Evolutionary conservation across 2,797 vertebrate species (phyloP).

Genomic region (Xiphophorus birchmanni): DNA sequence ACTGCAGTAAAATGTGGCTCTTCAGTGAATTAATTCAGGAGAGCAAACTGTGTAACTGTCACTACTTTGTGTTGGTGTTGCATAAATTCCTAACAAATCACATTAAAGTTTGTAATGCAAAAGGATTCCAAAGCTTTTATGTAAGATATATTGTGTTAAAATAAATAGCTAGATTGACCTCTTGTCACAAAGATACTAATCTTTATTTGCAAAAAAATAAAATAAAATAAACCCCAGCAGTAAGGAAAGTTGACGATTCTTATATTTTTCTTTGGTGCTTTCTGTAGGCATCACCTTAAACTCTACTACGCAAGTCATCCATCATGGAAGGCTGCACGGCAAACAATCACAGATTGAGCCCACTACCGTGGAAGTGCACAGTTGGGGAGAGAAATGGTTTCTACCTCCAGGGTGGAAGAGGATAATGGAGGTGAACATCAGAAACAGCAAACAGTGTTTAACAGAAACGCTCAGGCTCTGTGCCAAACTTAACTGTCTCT

Average conservation of each 20-base stretch:
- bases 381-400: constrained; percentile 62
- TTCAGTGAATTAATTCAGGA: not conserved
- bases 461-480: constrained; percentile 36
- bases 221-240: constrained; percentile 39
- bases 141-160: constrained; percentile 13
- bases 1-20: not conserved
- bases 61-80: not conserved
- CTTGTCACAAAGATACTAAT: constrained; percentile 24
- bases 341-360: constrained; percentile 73
- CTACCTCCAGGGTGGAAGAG: constrained; percentile 56
- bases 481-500: constrained; percentile 42
- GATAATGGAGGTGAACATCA: constrained; percentile 64
- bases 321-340: constrained; percentile 64
- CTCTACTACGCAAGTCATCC: constrained; percentile 63
- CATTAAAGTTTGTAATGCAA: not conserved
- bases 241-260: constrained; percentile 35
- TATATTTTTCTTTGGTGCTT: constrained; percentile 29
- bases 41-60: not conserved
- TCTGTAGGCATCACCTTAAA: constrained; percentile 62
- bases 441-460: constrained; percentile 52
- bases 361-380: constrained; percentile 54
- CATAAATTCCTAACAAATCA: not conserved
- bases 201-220: constrained; percentile 37
- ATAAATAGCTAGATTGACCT: constrained; percentile 46
- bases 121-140: not conserved